phyloP scores from a whole-genome alignment of 2,113 vertebrate genomes.

The Mormyrus iriodes region DNA sequence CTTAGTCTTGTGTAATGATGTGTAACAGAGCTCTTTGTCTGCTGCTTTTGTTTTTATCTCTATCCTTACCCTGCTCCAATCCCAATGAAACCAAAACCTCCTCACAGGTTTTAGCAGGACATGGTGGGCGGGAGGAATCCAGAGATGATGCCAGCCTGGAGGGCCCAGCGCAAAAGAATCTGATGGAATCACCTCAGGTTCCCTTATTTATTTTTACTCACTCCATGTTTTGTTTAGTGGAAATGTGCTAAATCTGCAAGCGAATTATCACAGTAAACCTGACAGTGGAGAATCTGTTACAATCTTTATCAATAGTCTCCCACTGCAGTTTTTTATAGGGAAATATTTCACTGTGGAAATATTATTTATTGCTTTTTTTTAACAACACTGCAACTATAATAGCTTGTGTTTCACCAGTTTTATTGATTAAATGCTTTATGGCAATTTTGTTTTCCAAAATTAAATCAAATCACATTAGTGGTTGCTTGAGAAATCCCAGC shows the following conservation, averaged over 20 bases:
- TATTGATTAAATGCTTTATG: neutral
- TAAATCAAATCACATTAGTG: neutral
- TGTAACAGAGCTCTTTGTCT: constrained; percentile 5
- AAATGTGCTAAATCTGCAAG: neutral
- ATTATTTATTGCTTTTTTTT: neutral
- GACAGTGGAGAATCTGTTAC: neutral
- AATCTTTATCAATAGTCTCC: neutral
- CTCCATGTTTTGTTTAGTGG: neutral
- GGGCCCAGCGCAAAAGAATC: constrained; percentile 88
- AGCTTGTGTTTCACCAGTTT: neutral
- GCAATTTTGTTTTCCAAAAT: neutral
- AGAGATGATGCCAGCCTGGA: constrained; percentile 77
- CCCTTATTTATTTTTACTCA: constrained; percentile 43
- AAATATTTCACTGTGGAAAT: neutral
- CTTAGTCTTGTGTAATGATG: neutral
- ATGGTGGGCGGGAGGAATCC: constrained; percentile 41
- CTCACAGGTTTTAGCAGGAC: neutral
- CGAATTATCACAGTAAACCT: neutral
- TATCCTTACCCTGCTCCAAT: neutral
- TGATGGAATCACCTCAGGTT: constrained; percentile 92
- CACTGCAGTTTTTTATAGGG: constrained; percentile 1
- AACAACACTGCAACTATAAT: neutral
- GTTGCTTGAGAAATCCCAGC: neutral
- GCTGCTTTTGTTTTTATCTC: neutral
- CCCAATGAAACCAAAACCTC: neutral